Percentiles rank a stretch among this genome's conserved stretches.
phyloP scores from a whole-genome alignment of 2,888 invertebrate genomes.

The Melolontha melolontha region DNA sequence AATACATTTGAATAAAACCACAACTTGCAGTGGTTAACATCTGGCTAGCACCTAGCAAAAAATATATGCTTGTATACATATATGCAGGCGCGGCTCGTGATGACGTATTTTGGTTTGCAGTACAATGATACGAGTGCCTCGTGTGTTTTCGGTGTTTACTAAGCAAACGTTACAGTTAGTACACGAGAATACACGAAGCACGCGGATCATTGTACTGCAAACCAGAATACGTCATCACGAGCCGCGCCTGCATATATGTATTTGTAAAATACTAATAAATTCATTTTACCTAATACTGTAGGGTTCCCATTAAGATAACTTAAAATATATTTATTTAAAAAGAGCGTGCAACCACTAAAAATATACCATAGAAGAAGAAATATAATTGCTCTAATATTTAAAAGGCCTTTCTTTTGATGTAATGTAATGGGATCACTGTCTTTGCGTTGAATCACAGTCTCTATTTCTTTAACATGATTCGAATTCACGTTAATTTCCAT shows the following conservation, averaged over 20 bases:
- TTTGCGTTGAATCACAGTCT: constrained; percentile 38
- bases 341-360: constrained; percentile 81
- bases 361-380: constrained; percentile 80
- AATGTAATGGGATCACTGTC: constrained; percentile 35
- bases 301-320: constrained; percentile 80
- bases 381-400: constrained; percentile 71
- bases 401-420: constrained; percentile 63
- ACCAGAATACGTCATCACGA: too few relatives aligned
- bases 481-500: constrained; percentile 28
- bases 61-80: neutral
- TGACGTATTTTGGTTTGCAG: too few relatives aligned
- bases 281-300: constrained; percentile 74
- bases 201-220: too few relatives aligned
- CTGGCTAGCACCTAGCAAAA: constrained; percentile 75
- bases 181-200: too few relatives aligned
- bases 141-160: too few relatives aligned
- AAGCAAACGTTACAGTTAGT: too few relatives aligned
- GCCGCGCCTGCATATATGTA: too few relatives aligned
- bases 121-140: too few relatives aligned
- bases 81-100: too few relatives aligned
- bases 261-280: constrained; percentile 6
- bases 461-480: constrained; percentile 31
- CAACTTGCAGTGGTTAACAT: constrained; percentile 80
- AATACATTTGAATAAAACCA: constrained; percentile 80
- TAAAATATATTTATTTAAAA: constrained; percentile 82